Evolutionary conservation across 1,140 invertebrate genomes (phyloP).

Genomic region (Apocrypta bakeri): DNA sequence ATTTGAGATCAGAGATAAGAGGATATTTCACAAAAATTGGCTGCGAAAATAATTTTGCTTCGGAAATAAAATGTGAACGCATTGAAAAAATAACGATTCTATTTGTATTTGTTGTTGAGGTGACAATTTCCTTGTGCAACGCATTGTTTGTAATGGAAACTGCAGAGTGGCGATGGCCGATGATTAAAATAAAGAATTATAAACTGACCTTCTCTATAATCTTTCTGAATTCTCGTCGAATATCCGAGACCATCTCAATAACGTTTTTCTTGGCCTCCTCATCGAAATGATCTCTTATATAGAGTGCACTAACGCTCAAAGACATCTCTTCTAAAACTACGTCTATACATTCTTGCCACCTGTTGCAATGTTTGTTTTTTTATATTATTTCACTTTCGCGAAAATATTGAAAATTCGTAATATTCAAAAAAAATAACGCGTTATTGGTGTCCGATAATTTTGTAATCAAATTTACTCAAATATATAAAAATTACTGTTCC

Average conservation of each 20-base stretch:
- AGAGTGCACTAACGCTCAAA: constrained; percentile 75
- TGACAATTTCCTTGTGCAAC: background rate
- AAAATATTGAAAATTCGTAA: no score
- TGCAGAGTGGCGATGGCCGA: background rate
- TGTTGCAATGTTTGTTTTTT: background rate
- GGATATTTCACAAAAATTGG: no score
- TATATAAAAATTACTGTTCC: no score
- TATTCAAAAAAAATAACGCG: no score
- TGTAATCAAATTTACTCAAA: no score
- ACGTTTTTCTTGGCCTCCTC: constrained; percentile 75
- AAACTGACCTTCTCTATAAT: constrained; percentile 74
- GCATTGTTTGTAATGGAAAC: background rate
- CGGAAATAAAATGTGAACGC: no score
- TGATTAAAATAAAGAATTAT: background rate
- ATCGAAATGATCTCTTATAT: constrained; percentile 77
- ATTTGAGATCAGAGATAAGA: no score
- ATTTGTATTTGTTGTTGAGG: no score
- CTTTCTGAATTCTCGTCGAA: constrained; percentile 76
- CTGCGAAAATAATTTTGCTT: no score
- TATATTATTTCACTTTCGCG: background rate
- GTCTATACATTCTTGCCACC: constrained; percentile 76
- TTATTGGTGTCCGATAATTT: no score
- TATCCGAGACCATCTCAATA: constrained; percentile 80
- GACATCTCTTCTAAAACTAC: constrained; percentile 74
- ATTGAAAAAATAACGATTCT: no score